Evolutionary conservation across 2,888 invertebrate genomes (phyloP).

Genomic region (Deilephila elpenor): DNA sequence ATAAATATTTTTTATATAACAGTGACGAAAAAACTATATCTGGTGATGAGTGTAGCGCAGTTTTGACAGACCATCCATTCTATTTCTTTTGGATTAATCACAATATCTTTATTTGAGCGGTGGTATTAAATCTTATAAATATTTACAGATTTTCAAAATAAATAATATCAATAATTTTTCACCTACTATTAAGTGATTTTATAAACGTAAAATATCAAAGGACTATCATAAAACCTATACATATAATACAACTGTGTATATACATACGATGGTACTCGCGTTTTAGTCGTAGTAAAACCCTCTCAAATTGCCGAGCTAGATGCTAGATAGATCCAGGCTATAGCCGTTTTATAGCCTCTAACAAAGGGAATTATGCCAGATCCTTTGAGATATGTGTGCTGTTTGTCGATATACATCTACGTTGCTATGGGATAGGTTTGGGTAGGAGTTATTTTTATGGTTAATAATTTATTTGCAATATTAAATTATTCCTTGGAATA

Average conservation of each 20-base stretch:
- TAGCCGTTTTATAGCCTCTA: constrained; percentile 22
- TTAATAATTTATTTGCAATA: too few relatives aligned
- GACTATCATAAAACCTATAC: not conserved
- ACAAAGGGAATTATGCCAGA: constrained; percentile 18
- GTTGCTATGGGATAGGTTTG: not conserved
- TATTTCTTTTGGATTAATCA: too few relatives aligned
- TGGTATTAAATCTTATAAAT: too few relatives aligned
- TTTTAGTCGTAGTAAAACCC: not conserved
- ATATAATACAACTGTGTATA: not conserved
- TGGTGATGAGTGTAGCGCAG: too few relatives aligned
- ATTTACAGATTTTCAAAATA: too few relatives aligned
- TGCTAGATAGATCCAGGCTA: not conserved
- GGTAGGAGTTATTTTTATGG: not conserved
- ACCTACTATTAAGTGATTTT: too few relatives aligned
- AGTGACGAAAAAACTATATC: too few relatives aligned
- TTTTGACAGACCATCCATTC: too few relatives aligned
- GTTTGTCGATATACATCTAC: not conserved
- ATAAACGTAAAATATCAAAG: not conserved
- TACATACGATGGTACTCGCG: not conserved
- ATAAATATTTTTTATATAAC: too few relatives aligned
- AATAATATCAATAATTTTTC: too few relatives aligned
- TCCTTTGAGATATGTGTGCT: not conserved
- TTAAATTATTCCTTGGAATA: too few relatives aligned
- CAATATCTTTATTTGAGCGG: too few relatives aligned
- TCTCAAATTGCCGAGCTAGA: constrained; percentile 8